Conservation (phyloP, 2,113 vertebrate genomes). For the Dipodomys merriami region DNA sequence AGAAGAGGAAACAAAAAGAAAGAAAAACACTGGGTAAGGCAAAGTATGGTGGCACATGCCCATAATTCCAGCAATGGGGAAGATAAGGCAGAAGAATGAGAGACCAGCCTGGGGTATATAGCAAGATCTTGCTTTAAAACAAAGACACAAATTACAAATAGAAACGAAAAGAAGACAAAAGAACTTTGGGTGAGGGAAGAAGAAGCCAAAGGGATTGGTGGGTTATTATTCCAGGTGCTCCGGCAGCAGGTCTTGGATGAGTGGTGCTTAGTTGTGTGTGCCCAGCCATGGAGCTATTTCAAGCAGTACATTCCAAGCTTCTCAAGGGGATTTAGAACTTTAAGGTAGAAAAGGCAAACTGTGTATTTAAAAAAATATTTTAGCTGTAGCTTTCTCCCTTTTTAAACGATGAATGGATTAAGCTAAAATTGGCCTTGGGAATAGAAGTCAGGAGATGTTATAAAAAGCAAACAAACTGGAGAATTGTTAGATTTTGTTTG, state of each 20-base stretch:
- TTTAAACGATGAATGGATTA: neutral
- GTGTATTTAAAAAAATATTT: neutral
- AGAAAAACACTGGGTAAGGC: too few species aligned
- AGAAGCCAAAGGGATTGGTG: neutral
- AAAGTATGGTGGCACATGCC: too few species aligned
- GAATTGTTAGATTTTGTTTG: too few species aligned
- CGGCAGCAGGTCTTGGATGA: neutral
- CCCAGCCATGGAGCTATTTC: neutral
- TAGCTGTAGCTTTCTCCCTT: neutral
- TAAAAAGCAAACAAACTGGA: neutral
- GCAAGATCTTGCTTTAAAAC: too few species aligned
- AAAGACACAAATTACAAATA: too few species aligned
- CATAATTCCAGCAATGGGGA: too few species aligned
- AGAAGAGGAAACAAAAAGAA: too few species aligned
- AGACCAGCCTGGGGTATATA: too few species aligned
- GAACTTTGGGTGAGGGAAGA: neutral
- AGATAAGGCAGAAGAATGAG: too few species aligned
- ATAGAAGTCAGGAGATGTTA: neutral
- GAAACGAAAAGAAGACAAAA: too few species aligned
- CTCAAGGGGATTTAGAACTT: neutral
- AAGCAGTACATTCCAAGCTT: neutral
- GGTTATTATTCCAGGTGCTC: neutral
- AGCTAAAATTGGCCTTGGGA: neutral
- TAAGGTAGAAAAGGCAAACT: neutral
- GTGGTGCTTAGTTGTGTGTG: neutral